Base-by-base conservation (phyloP, 2,113 vertebrate genomes). In the Phalacrocorax brasilianus region DNA sequence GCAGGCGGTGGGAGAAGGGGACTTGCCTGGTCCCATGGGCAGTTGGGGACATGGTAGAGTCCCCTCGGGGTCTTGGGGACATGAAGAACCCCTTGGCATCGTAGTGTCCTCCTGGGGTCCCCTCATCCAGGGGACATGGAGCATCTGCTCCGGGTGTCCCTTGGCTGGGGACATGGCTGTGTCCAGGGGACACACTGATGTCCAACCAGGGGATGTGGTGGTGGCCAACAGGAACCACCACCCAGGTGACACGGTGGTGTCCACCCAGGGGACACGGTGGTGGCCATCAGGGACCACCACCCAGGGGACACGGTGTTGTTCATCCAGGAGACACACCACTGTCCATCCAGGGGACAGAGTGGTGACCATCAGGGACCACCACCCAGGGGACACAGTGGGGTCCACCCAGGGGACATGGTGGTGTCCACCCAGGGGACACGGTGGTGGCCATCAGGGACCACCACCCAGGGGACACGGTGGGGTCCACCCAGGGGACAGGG, bases 21-120 rank as follows among this genome's bases (percentile, higher is more conserved):
- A 22, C 26, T 32, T 14, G n/a, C 10, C 20, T 2, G 8, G 47
- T 49, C n/a, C 55, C 50, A 5, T 0, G 12, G 66, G 58, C 5
- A 11, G 22, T 0, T 18, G 35, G 55, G 53, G 71, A 75, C 23
- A 2, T 0, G 5, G 40, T 38, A 38, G 27, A 2, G 4, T 30
- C 7, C 28, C 20, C 12, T 4, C 6, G 14, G n/a, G 21, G 55
- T 38, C 26, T 27, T 27, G 45, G 68, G 85, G 68, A 62, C 7
- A 3, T 1, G 3, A 26, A 32, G 55, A 26, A 58, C 45, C 7
- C 13, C 67, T 53, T 40, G 80, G 45, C 12, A 1, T 3, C 30
- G 59, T 3, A 11, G 33, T 23, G 62, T 33, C 79, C 50, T 28
- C 33, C 28, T 20, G 55, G n/a, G 59, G 52, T 27, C 3, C 13